A percentile compares a stretch with the other conserved stretches of the same genome.
phyloP scores from a whole-genome alignment of 2,113 vertebrate species.

The Poecile atricapillus region DNA sequence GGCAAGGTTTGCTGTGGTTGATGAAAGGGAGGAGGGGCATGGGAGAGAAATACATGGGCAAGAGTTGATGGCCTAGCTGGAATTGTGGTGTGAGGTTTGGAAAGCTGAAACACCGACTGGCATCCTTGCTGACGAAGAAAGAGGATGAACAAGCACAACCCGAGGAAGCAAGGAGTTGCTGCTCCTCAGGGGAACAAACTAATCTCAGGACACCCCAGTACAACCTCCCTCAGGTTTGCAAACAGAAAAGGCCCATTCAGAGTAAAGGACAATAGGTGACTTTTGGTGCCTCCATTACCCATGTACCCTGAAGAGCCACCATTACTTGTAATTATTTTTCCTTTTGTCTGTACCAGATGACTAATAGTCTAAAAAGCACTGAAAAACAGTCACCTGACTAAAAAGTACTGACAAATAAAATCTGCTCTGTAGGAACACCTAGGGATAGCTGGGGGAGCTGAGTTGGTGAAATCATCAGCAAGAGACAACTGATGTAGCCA shows the following conservation, averaged over 20 bases:
- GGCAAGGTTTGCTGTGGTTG: neutral
- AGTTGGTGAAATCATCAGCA: neutral
- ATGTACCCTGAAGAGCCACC: neutral
- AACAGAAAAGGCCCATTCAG: neutral
- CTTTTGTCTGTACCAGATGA: neutral
- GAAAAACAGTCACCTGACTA: neutral
- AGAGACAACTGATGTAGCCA: neutral
- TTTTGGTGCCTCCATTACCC: neutral
- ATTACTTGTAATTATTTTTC: neutral
- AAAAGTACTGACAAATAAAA: neutral
- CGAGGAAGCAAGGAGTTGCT: neutral
- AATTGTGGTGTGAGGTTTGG: accelerated
- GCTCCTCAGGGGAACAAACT: neutral
- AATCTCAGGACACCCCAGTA: neutral
- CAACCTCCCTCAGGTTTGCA: neutral
- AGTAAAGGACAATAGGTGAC: neutral
- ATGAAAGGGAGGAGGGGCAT: neutral
- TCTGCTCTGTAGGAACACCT: neutral
- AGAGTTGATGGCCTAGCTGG: neutral
- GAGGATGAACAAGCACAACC: neutral
- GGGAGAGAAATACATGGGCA: neutral
- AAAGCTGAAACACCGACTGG: neutral
- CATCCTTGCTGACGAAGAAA: neutral
- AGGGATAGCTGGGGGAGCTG: neutral
- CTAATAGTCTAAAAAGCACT: neutral